Percentiles rank a stretch among this genome's conserved stretches.
Conservation (phyloP, 2,113 vertebrate species). For the Paradoxurus hermaphroditus region DNA sequence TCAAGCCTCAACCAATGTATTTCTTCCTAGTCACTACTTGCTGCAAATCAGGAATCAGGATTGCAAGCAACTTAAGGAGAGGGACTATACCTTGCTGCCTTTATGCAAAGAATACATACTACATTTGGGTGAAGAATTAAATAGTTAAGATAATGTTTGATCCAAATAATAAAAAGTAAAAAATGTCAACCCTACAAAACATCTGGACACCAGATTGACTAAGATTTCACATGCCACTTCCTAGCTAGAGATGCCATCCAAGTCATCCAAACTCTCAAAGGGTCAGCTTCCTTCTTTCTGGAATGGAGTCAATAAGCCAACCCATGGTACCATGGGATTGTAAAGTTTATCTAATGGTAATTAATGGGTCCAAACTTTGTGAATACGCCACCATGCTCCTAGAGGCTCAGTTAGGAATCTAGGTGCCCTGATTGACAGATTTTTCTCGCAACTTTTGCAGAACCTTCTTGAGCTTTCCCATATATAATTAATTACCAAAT, state of each 20-base stretch:
- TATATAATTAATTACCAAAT: neutral
- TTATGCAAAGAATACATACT: neutral
- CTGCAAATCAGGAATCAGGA: neutral
- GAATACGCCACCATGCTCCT: neutral
- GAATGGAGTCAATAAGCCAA: neutral
- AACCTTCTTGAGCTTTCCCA: neutral
- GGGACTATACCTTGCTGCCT: neutral
- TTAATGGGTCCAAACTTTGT: neutral
- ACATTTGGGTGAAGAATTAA: neutral
- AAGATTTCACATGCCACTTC: neutral
- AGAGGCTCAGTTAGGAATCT: neutral
- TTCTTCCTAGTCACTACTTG: neutral
- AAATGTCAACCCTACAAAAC: neutral
- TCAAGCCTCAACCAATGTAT: neutral
- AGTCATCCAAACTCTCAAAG: neutral
- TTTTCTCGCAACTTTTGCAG: too few species aligned
- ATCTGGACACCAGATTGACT: neutral
- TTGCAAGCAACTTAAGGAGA: neutral
- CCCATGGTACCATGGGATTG: neutral
- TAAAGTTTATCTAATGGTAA: neutral
- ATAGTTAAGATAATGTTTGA: neutral
- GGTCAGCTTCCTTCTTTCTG: neutral
- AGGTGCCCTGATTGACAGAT: neutral
- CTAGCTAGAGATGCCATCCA: neutral
- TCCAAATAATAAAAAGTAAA: neutral